Evolutionary conservation across 2,888 invertebrate species (phyloP).

Genomic region (Horisme vitalbata): DNA sequence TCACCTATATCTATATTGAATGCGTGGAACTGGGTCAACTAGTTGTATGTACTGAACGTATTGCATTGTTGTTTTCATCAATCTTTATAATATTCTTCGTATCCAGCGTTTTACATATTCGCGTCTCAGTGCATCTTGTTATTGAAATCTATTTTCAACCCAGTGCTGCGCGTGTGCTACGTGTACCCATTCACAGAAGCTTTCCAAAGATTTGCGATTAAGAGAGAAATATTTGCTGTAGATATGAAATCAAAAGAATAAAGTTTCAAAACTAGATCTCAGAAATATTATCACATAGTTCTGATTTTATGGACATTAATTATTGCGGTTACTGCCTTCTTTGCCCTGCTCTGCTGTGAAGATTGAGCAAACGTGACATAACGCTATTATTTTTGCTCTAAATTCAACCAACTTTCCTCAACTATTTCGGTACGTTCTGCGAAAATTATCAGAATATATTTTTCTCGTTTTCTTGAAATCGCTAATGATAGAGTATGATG

Average conservation of each 20-base stretch:
- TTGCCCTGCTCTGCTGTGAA: slow-evolving; percentile 23
- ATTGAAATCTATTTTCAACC: slow-evolving; percentile 7
- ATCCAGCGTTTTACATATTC: no score
- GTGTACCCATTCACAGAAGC: no score
- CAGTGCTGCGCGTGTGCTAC: background rate
- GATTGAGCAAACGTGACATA: slow-evolving; percentile 28
- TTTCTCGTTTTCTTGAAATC: slow-evolving; percentile 1
- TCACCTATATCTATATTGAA: slow-evolving; percentile 42
- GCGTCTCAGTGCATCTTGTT: slow-evolving; percentile 5
- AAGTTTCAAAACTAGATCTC: background rate
- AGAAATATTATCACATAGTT: slow-evolving; percentile 1
- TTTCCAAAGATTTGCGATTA: no score
- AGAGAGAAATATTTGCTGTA: no score
- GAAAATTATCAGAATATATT: slow-evolving; percentile 2
- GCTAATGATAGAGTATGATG: slow-evolving; percentile 5
- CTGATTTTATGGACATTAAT: slow-evolving; percentile 26
- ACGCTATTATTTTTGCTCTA: slow-evolving; percentile 17
- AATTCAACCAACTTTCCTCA: slow-evolving; percentile 9
- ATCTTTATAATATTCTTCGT: background rate
- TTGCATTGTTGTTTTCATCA: slow-evolving; percentile 16
- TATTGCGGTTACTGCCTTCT: slow-evolving; percentile 28
- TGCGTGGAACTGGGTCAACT: slow-evolving; percentile 50
- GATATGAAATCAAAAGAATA: background rate
- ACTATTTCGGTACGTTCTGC: slow-evolving; percentile 2
- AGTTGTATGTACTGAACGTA: slow-evolving; percentile 36